Evolutionary conservation across 2,797 vertebrate genomes (phyloP), one percentile per base, ranked within the genome.

Genomic region (Gymnoscopelus microlampas): DNA sequence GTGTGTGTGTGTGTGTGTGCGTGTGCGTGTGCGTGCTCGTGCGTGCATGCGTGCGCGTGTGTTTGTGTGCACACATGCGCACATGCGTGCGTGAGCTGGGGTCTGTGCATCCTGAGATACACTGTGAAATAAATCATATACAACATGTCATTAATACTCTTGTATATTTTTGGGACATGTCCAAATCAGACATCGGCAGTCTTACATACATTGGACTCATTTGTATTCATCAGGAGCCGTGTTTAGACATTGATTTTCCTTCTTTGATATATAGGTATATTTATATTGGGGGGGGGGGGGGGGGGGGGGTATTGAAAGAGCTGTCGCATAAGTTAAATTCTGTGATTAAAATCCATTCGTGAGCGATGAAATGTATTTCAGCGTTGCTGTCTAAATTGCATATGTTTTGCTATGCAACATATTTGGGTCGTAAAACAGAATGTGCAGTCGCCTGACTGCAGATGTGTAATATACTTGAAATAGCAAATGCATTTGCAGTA

Each of bases 51-150:
- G 10, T 44, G 13, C 39, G 29, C 29, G 47, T 74, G 49, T 64
- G 56, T 61, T 8, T 56, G 74, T 29, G 3, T 44, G 60, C 60
- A 49, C 32, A 9, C 47, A 60, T 60, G 15, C 63, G 51, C 61
- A 49, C 66, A 53, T 23, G 29, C 29, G 54, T 3, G 1, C 9
- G 54, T 23, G 50, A 4, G 64, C 47, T 47, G 47, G 58, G n/a
- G n/a, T 24, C 15, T 13, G 44, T 54, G 70, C 76, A 78, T 86
- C 60, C 79, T 83, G 78, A 83, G 64, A 84, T 87, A 91, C 91
- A 91, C 90, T 91, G 88, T 91, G 87, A 92, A 91, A 89, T 79
- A 88, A 85, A 78, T 87, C 78, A 76, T 84, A 80, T 81, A 68
- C 58, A 24, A 81, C 84, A 59, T 83, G 89, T 91, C 77, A 82